Base-by-base conservation (phyloP, 2,797 vertebrate species). In the Emys orbicularis region DNA sequence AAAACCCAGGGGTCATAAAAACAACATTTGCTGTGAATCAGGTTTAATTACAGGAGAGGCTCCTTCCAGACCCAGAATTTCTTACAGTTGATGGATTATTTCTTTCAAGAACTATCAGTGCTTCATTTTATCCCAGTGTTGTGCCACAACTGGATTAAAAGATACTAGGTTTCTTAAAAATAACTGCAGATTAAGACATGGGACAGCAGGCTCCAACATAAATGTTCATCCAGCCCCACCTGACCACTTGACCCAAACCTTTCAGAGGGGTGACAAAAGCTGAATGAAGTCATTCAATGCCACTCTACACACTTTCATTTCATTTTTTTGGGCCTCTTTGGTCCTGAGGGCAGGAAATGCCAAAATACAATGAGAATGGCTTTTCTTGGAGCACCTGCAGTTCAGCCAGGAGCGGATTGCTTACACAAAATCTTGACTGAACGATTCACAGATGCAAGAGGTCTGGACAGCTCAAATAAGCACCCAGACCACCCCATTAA, bases 1-100 rank as follows among this genome's bases (percentile, higher is more conserved):
- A 90, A 13, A 87, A 52, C 93, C 90, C 89, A 84, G 93, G 94
- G 96, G 97, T 97, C 91, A 91, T 91, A 34, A 47, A 18, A 49
- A 16, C 93, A 93, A 95, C 29, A 27, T 84, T 82, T 12, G 31
- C 81, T 37, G 79, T 18, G 92, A 27, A 0, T 72, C 93, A 89
- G 91, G 44, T 92, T 94, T 94, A 88, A 93, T 93, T 81, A 83
- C 0, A n/a, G 90, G 86, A 74, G 85, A 91, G 16, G 80, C 87
- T 96, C 96, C 91, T 96, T 87, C 91, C 12, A 31, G 74, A 49
- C 80, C 91, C 68, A 2, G 9, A 11, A 29, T 59, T 5, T 47
- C 49, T 54, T 86, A 84, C 80, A 50, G 88, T 87, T 92, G 86
- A 88, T 79, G 95, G 65, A 94, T 83, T 82, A 81, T 61, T 21